Base-by-base conservation (phyloP, 2,888 invertebrate genomes). In the Epirrhoe alternata region DNA sequence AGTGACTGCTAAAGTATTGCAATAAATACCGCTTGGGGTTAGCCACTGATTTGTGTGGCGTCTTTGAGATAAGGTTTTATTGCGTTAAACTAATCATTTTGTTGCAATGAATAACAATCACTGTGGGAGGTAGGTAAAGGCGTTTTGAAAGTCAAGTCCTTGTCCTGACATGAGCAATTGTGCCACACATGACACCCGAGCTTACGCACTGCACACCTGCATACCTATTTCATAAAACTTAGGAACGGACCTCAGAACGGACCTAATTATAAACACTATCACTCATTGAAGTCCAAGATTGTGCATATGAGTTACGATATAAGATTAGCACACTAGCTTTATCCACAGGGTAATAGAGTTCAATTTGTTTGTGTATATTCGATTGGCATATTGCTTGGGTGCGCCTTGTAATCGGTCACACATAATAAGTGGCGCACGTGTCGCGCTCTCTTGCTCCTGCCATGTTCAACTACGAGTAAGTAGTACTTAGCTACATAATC, bases 391-490 rank as follows among this genome's bases (percentile, higher is more conserved):
- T 35, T 60, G 69, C 64, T 58, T 66, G 65, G 73, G 70, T 69
- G 73, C 68, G 70, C 71, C 70, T 47, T 57, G 50, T 73, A 70
- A 74, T 71, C 61, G 67, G 70, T 68, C 66, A 66, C 60, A 61
- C 53, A 56, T 50, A 66, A 62, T 57, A 64, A 68, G 66, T 66
- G 67, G 67, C 54, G 53, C 72, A 68, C 58, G 59, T 68, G 72
- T 72, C 69, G 68, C 71, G 74, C 72, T 74, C 71, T 74, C 72
- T 66, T 71, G 72, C 72, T 57, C 67, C 64, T 68, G 68, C 66
- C 70, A 66, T 68, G 66, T 64, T 54, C 66, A 66, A 65, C 60
- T 61, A 64, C 56, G 47, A 47, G 14, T 47, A 47, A 47, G 16
- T 16, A 55, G 47, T 64, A 51, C 60, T 63, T 60, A 65, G 33